Conservation (phyloP, 2,113 vertebrate genomes). For the Suncus etruscus region DNA sequence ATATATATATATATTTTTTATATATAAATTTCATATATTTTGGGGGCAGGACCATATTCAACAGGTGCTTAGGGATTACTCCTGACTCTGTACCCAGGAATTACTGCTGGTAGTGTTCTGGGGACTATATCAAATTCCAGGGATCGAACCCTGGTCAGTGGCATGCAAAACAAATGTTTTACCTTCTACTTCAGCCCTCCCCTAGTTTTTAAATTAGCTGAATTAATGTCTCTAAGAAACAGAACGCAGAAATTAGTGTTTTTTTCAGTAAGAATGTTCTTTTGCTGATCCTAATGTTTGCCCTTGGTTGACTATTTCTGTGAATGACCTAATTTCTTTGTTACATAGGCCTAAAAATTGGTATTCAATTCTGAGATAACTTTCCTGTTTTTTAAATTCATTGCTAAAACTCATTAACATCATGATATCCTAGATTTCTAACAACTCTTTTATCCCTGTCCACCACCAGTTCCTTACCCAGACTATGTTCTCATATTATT, state of each 20-base stretch:
- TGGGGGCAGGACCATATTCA: too few species aligned
- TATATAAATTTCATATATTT: too few species aligned
- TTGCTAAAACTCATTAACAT: neutral
- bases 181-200: too few species aligned
- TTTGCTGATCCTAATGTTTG: neutral
- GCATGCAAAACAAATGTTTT: too few species aligned
- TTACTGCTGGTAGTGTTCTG: too few species aligned
- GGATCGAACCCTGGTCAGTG: too few species aligned
- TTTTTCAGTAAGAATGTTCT: neutral
- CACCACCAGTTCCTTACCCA: neutral
- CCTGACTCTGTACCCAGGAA: too few species aligned
- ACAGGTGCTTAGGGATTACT: too few species aligned
- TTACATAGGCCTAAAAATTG: neutral
- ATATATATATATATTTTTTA: too few species aligned
- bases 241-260: neutral
- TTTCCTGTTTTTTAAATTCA: constrained; percentile 20
- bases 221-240: neutral
- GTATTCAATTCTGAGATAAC: neutral
- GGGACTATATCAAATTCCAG: too few species aligned
- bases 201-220: too few species aligned
- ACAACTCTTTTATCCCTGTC: neutral
- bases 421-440: neutral
- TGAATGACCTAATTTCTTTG: constrained; percentile 22
- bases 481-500: neutral
- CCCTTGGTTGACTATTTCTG: neutral